phyloP scores from a whole-genome alignment of 2,797 vertebrate species.

The Sebastes oblongus region DNA sequence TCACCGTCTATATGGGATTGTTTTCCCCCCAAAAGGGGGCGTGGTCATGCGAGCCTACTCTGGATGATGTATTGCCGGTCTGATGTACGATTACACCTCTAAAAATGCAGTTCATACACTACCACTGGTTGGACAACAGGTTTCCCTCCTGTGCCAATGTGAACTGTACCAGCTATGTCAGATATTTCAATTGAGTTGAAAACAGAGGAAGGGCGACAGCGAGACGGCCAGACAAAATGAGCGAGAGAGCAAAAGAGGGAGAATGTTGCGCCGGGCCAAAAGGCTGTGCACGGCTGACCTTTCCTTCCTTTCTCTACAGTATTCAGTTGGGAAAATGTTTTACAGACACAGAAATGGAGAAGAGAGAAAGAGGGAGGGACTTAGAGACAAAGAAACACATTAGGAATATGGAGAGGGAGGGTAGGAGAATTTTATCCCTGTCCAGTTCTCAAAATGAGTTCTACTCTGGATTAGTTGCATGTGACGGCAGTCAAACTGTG shows the following conservation, averaged over 20 bases:
- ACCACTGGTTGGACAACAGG: neutral
- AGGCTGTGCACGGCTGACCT: slow-evolving; percentile 11
- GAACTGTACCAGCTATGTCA: neutral
- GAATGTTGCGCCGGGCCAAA: slow-evolving; percentile 4
- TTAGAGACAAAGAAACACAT: slow-evolving; percentile 15
- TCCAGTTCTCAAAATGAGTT: slow-evolving; percentile 9
- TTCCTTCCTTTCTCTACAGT: slow-evolving; percentile 6
- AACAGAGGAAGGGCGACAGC: neutral
- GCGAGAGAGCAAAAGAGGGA: neutral
- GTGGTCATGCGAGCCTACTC: too few species aligned
- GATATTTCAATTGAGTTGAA: neutral
- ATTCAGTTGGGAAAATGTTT: slow-evolving; percentile 3
- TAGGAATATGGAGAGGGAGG: neutral
- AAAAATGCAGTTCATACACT: neutral
- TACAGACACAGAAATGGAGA: neutral
- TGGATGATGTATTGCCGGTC: too few species aligned
- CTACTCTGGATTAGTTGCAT: neutral
- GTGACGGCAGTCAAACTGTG: slow-evolving; percentile 10
- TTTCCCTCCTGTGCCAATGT: neutral
- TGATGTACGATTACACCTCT: neutral
- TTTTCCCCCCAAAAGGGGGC: too few species aligned
- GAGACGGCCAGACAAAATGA: neutral
- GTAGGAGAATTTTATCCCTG: neutral
- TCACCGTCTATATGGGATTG: too few species aligned
- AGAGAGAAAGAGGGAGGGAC: neutral